phyloP scores from a whole-genome alignment of 1,140 invertebrate genomes.

The Pseudomyrmex flavicornis region DNA sequence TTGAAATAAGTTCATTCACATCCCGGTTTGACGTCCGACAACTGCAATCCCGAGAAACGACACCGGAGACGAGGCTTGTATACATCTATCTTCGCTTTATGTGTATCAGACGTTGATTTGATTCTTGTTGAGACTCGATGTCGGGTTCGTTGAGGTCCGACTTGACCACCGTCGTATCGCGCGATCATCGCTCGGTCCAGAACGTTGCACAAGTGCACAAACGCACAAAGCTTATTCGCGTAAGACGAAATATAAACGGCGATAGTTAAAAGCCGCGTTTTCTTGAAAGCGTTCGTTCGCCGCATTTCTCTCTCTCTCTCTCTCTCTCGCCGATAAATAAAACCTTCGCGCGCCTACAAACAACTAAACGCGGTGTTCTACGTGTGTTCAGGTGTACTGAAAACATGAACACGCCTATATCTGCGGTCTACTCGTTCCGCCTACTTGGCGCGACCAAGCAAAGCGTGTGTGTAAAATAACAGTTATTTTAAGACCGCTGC shows the following conservation, averaged over 20 bases:
- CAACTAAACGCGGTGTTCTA: too few species aligned
- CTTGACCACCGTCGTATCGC: too few species aligned
- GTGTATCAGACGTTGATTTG: too few species aligned
- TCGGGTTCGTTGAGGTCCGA: too few species aligned
- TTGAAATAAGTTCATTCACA: too few species aligned
- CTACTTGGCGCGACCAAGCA: neutral
- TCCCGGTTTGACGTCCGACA: too few species aligned
- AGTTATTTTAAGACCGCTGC: neutral
- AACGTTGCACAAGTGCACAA: neutral
- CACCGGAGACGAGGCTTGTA: too few species aligned
- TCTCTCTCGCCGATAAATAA: constrained; percentile 1
- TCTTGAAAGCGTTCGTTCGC: neutral
- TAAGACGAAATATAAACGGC: neutral
- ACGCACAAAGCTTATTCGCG: constrained; percentile 1
- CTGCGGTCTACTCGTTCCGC: constrained; percentile 6
- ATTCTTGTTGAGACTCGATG: too few species aligned
- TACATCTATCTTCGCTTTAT: too few species aligned
- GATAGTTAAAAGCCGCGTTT: neutral
- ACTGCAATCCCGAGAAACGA: too few species aligned
- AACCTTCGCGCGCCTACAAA: neutral
- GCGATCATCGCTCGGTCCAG: too few species aligned
- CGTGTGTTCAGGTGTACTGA: neutral
- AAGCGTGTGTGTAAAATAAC: neutral
- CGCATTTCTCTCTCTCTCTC: constrained; percentile 7
- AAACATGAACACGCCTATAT: neutral